A percentile compares a stretch with the other conserved stretches of the same genome.
Conservation (phyloP, 64 coral and sea anemone genomes). For the Astreopora myriophthalma region DNA sequence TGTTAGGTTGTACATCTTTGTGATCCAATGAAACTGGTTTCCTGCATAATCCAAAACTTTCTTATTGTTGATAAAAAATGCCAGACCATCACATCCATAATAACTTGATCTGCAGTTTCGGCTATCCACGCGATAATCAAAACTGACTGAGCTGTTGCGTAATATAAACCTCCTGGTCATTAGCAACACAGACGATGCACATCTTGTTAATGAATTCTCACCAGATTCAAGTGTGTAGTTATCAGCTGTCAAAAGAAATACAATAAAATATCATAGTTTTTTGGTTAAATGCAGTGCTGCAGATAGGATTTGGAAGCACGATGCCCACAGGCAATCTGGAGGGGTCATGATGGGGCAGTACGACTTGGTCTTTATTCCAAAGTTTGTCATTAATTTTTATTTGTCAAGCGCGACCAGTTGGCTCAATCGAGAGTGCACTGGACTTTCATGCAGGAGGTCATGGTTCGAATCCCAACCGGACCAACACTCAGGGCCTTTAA, state of each 20-base stretch:
- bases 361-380: too few species aligned
- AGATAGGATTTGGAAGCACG: too few species aligned
- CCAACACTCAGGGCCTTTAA: too few species aligned
- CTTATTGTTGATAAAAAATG: conserved; percentile 44
- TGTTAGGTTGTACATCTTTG: background rate
- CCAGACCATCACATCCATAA: conserved; percentile 60
- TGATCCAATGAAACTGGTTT: conserved; percentile 44
- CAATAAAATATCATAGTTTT: background rate
- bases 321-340: too few species aligned
- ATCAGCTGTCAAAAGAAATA: background rate
- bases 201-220: conserved; percentile 53
- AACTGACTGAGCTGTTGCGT: conserved; percentile 1
- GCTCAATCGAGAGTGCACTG: too few species aligned
- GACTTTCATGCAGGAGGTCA: too few species aligned
- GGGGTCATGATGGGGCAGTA: too few species aligned
- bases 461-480: too few species aligned
- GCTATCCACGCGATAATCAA: conserved; percentile 49
- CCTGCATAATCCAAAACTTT: conserved; percentile 4
- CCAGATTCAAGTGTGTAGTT: conserved; percentile 53
- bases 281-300: too few species aligned
- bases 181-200: conserved; percentile 25
- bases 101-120: background rate
- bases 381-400: too few species aligned
- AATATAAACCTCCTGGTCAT: conserved; percentile 52
- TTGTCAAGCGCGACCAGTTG: too few species aligned